Evolutionary conservation across 2,888 invertebrate species (phyloP).

Genomic region (Caradrina clavipalpis): DNA sequence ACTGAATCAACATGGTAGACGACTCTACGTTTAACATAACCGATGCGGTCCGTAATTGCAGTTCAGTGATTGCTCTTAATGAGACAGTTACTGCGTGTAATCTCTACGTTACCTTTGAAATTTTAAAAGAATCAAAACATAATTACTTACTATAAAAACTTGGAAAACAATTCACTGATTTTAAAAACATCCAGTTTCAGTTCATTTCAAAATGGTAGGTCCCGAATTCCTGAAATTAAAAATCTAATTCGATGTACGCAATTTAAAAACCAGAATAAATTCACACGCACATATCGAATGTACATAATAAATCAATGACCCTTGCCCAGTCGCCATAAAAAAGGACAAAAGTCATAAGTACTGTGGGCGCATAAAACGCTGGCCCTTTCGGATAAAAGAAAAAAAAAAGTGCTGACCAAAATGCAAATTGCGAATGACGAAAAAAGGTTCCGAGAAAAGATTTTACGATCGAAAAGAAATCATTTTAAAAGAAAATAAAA

Average conservation of each 20-base stretch:
- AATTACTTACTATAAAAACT: too few relatives aligned
- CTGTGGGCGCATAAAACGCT: slow-evolving; percentile 7
- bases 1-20: slow-evolving; percentile 16
- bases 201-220: too few relatives aligned
- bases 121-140: background rate
- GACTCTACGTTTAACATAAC: background rate
- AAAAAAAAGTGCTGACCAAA: slow-evolving; percentile 14
- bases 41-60: slow-evolving; percentile 11
- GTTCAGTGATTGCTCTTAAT: slow-evolving; percentile 20
- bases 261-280: slow-evolving; percentile 23
- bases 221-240: background rate
- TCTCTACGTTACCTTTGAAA: slow-evolving; percentile 5
- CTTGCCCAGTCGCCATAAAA: slow-evolving; percentile 21
- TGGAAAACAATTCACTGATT: too few relatives aligned
- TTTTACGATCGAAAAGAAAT: background rate
- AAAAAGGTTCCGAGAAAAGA: slow-evolving; percentile 23
- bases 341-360: slow-evolving; percentile 18
- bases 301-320: slow-evolving; percentile 44
- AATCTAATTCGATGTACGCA: background rate
- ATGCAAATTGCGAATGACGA: background rate
- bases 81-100: background rate
- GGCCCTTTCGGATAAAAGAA: slow-evolving; percentile 3
- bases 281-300: slow-evolving; percentile 14
- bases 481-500: background rate
- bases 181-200: too few relatives aligned